Conservation (phyloP, 2,113 vertebrate species). For the Lethenteron camtschaticum region DNA sequence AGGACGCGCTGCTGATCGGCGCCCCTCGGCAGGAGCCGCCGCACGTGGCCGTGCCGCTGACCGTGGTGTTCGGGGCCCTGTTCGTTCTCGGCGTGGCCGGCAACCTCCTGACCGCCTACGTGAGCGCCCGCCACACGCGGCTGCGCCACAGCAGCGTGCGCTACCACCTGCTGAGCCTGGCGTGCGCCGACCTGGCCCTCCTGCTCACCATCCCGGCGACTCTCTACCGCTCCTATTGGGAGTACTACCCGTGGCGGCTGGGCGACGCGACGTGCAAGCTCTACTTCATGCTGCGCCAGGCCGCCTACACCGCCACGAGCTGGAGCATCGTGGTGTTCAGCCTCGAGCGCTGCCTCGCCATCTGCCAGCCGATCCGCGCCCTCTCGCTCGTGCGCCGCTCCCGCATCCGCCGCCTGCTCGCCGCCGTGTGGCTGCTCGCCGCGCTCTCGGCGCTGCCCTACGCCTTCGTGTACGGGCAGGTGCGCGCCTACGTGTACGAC, state of each 20-base stretch:
- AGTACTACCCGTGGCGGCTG: slow-evolving; percentile 34
- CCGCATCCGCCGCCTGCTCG: slow-evolving; percentile 21
- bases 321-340: slow-evolving; percentile 36
- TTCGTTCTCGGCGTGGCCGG: slow-evolving; percentile 29
- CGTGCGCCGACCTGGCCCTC: slow-evolving; percentile 24
- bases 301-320: slow-evolving; percentile 33
- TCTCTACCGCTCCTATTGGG: slow-evolving; percentile 35
- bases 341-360: slow-evolving; percentile 27
- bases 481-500: slow-evolving; percentile 28
- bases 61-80: slow-evolving; percentile 19
- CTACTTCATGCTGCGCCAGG: slow-evolving; percentile 33
- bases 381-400: slow-evolving; percentile 23
- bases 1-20: slow-evolving; percentile 10
- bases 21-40: slow-evolving; percentile 16
- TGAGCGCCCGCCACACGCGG: slow-evolving; percentile 22
- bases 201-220: slow-evolving; percentile 31
- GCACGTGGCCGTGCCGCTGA: slow-evolving; percentile 16
- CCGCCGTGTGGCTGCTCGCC: slow-evolving; percentile 24
- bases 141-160: slow-evolving; percentile 28
- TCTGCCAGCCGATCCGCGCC: slow-evolving; percentile 40
- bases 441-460: slow-evolving; percentile 25
- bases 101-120: slow-evolving; percentile 28
- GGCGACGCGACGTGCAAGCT: slow-evolving; percentile 25
- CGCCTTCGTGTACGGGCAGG: slow-evolving; percentile 28
- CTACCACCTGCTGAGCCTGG: slow-evolving; percentile 29